phyloP scores from a whole-genome alignment of 2,888 invertebrate species.

The Melanchra persicariae region DNA sequence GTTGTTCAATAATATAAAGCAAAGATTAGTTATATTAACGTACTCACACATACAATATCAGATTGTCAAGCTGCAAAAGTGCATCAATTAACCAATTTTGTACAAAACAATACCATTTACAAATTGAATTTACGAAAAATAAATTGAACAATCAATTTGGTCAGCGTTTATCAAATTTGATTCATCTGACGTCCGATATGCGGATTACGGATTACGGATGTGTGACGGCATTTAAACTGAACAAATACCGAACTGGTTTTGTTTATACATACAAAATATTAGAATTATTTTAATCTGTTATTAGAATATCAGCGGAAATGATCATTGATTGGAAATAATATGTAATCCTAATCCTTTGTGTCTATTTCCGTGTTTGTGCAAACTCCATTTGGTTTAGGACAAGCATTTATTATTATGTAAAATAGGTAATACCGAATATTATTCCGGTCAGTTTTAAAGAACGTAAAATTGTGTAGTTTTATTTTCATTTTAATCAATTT shows the following conservation, averaged over 20 bases:
- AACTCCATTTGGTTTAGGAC: not conserved
- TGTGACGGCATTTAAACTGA: conserved; percentile 33
- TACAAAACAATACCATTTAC: conserved; percentile 11
- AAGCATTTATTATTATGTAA: no score
- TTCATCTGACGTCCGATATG: conserved; percentile 46
- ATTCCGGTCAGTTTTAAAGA: no score
- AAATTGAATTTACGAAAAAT: conserved; percentile 41
- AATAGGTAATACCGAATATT: no score
- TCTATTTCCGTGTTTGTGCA: not conserved
- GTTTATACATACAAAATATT: conserved; percentile 6
- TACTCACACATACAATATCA: not conserved
- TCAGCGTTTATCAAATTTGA: conserved; percentile 46
- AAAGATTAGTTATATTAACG: not conserved
- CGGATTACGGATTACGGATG: conserved; percentile 35
- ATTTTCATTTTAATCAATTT: no score
- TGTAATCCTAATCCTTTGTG: not conserved
- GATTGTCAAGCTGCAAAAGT: not conserved
- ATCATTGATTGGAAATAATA: not conserved
- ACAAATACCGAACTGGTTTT: conserved; percentile 18
- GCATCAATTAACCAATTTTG: conserved; percentile 1
- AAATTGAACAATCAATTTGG: conserved; percentile 30
- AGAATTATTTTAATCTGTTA: not conserved
- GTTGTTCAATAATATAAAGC: conserved; percentile 7
- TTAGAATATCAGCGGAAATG: not conserved
- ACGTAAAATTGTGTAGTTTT: no score